Conservation (phyloP, 2,888 invertebrate genomes). For the Pachliopta kotzebuea region DNA sequence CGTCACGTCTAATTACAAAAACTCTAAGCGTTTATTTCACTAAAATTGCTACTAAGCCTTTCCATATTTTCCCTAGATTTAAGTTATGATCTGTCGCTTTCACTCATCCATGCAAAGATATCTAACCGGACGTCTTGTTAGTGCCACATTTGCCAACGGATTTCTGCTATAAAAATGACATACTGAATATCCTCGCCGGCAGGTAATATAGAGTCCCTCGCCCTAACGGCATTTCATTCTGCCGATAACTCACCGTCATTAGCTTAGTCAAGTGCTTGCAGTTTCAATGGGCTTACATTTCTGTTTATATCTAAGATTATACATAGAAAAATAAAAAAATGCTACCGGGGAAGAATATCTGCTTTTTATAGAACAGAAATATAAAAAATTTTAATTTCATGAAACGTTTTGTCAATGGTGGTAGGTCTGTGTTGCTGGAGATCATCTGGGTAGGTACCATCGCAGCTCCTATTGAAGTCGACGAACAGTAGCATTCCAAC, state of each 20-base stretch:
- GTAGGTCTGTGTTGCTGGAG: too few species aligned
- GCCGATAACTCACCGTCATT: conserved; percentile 9
- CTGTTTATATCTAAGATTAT: too few species aligned
- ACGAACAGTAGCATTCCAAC: too few species aligned
- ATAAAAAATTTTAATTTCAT: too few species aligned
- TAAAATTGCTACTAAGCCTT: neutral
- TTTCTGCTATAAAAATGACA: conserved; percentile 6
- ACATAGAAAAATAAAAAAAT: too few species aligned
- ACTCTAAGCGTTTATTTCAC: neutral
- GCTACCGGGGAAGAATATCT: too few species aligned
- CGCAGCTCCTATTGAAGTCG: too few species aligned
- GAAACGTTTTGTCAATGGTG: too few species aligned
- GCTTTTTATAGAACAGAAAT: too few species aligned
- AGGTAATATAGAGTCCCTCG: neutral
- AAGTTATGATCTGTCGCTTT: neutral
- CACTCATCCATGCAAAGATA: conserved; percentile 6
- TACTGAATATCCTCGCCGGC: neutral
- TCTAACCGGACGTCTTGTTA: conserved; percentile 15
- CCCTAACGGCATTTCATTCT: neutral
- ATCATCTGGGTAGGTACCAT: too few species aligned
- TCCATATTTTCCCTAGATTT: neutral
- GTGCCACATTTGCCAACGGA: conserved; percentile 10
- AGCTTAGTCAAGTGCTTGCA: neutral
- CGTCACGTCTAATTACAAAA: neutral
- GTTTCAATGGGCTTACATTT: neutral